Evolutionary conservation across 1,140 invertebrate species (phyloP).

Genomic region (Drosophila persimilis): DNA sequence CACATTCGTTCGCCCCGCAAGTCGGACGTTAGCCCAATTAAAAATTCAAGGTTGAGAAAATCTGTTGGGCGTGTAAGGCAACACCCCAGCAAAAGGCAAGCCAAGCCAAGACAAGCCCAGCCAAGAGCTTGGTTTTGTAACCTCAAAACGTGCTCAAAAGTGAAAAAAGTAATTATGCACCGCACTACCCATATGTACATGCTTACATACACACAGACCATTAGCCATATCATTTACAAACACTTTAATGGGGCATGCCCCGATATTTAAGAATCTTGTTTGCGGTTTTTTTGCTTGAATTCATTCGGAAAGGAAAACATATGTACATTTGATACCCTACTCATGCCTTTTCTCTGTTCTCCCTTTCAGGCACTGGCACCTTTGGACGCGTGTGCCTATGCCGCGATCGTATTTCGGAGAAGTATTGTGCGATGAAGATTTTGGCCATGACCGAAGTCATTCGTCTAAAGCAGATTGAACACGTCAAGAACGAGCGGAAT

Average conservation of each 20-base stretch:
- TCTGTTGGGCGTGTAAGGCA: conserved; percentile 56
- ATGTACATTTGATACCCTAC: conserved; percentile 26
- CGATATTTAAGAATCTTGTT: conserved; percentile 41
- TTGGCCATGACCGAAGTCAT: conserved; percentile 96
- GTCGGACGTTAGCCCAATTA: conserved; percentile 68
- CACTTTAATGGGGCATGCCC: conserved; percentile 55
- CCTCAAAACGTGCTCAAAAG: conserved; percentile 73
- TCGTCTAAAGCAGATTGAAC: conserved; percentile 95
- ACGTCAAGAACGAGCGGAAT: conserved; percentile 97
- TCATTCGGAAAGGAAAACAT: conserved; percentile 10
- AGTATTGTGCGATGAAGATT: conserved; percentile 95
- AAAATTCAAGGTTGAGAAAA: conserved; percentile 76
- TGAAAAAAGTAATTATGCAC: conserved; percentile 67
- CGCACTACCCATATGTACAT: not conserved
- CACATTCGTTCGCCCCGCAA: conserved; percentile 13
- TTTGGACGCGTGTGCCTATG: conserved; percentile 96
- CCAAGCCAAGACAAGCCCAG: not conserved
- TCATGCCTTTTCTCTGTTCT: conserved; percentile 7
- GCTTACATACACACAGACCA: conserved; percentile 11
- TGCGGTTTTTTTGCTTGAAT: conserved; percentile 38
- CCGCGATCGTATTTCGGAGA: conserved; percentile 89
- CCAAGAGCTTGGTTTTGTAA: conserved; percentile 44
- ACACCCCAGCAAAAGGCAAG: conserved; percentile 14
- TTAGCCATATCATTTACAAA: conserved; percentile 56
- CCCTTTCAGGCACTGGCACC: conserved; percentile 93